Evolutionary conservation across 2,888 invertebrate species (phyloP).

Genomic region (Himalopsyche japonica): DNA sequence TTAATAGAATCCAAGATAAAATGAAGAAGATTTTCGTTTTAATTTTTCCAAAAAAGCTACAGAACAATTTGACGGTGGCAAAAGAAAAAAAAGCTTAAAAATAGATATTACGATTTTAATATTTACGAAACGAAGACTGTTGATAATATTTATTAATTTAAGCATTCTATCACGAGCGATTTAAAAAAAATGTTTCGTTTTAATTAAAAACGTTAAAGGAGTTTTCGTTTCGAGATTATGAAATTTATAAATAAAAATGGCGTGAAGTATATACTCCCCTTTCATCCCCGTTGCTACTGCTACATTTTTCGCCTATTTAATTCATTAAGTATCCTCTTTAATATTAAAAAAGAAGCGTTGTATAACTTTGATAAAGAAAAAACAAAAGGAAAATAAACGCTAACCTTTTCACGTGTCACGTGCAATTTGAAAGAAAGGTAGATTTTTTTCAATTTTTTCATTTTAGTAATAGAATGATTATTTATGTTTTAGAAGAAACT

Average conservation of each 20-base stretch:
- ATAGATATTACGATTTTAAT: not conserved
- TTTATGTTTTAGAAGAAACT: no score
- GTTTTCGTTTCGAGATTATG: not conserved
- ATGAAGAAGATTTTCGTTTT: no score
- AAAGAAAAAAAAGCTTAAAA: not conserved
- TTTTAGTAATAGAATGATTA: not conserved
- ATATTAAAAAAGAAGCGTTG: not conserved
- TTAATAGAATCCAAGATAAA: no score
- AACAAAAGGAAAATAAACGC: not conserved
- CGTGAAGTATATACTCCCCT: not conserved
- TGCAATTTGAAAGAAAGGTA: not conserved
- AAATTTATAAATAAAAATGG: not conserved
- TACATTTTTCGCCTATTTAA: not conserved
- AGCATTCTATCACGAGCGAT: not conserved
- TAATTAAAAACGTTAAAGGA: not conserved
- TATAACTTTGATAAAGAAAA: not conserved
- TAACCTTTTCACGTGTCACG: not conserved
- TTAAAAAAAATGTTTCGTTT: not conserved
- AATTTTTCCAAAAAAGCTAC: no score
- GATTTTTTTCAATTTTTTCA: no score
- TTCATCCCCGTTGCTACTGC: not conserved
- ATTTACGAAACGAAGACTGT: not conserved
- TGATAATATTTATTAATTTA: not conserved
- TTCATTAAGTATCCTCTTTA: not conserved
- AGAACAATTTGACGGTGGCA: no score